A percentile compares a stretch with the other conserved stretches of the same genome.
phyloP scores from a whole-genome alignment of 1,140 invertebrate species.

The Antheraea pernyi region DNA sequence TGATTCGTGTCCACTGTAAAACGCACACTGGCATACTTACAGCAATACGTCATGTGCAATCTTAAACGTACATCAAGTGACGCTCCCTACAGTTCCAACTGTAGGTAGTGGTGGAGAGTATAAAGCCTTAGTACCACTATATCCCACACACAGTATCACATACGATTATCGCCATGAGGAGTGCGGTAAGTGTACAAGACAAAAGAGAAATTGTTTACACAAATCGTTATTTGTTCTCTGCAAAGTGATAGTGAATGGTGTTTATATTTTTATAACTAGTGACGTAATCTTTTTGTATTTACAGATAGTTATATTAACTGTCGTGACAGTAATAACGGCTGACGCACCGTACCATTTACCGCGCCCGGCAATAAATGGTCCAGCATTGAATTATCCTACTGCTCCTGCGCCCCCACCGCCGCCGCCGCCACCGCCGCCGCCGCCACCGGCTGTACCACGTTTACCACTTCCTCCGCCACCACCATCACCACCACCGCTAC shows the following conservation, averaged over 20 bases:
- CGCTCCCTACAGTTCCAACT: background rate
- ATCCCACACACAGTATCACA: constrained; percentile 49
- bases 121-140: constrained; percentile 39
- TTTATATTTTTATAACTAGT: background rate
- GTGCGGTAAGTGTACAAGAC: constrained; percentile 56
- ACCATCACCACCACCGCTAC: constrained; percentile 18
- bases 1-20: constrained; percentile 9
- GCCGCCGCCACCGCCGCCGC: constrained; percentile 18
- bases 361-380: constrained; percentile 48
- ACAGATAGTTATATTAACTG: constrained; percentile 54
- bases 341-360: constrained; percentile 65
- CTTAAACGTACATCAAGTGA: background rate
- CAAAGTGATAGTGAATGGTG: background rate
- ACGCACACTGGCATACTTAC: constrained; percentile 3
- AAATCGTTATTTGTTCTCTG: constrained; percentile 1
- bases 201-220: constrained; percentile 50
- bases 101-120: constrained; percentile 54
- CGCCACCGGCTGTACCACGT: constrained; percentile 1
- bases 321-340: constrained; percentile 48
- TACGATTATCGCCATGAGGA: constrained; percentile 55
- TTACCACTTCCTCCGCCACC: constrained; percentile 16
- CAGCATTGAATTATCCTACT: constrained; percentile 42
- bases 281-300: constrained; percentile 31
- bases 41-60: constrained; percentile 6
- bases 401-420: constrained; percentile 24